phyloP scores from a whole-genome alignment of 2,113 vertebrate genomes.

The Trochalopteron elliotii region DNA sequence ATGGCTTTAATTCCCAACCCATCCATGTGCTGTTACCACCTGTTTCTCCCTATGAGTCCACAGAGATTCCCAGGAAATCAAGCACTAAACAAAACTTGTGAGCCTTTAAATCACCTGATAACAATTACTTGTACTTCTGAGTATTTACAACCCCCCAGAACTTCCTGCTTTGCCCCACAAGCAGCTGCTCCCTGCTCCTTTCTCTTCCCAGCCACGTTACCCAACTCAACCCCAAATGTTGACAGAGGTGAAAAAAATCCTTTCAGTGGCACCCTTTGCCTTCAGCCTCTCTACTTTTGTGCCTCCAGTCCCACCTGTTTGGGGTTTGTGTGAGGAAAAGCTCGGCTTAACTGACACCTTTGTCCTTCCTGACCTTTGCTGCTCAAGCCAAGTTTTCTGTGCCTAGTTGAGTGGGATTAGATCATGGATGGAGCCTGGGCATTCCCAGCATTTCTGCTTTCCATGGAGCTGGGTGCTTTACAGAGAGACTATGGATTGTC shows the following conservation, averaged over 20 bases:
- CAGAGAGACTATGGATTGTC: neutral
- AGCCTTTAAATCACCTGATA: neutral
- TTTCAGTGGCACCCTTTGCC: neutral
- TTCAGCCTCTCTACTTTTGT: neutral
- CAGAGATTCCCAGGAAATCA: neutral
- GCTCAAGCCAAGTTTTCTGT: neutral
- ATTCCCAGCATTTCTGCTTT: neutral
- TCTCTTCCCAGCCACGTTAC: neutral
- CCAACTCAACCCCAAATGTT: neutral
- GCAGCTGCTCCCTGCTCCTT: neutral
- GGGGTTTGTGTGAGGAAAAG: neutral
- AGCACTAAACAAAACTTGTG: fast-evolving
- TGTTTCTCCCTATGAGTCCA: fast-evolving
- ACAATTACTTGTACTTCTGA: neutral
- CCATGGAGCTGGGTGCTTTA: neutral
- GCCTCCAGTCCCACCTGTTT: neutral
- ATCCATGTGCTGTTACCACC: neutral
- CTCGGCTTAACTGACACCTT: neutral
- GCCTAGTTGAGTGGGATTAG: neutral
- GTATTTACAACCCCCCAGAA: neutral
- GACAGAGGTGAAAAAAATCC: neutral
- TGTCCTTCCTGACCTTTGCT: neutral
- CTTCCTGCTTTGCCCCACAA: neutral
- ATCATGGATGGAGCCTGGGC: neutral
- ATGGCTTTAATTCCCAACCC: neutral